phyloP scores from a whole-genome alignment of 2,888 invertebrate species.

The Caenorhabditis wallacei region DNA sequence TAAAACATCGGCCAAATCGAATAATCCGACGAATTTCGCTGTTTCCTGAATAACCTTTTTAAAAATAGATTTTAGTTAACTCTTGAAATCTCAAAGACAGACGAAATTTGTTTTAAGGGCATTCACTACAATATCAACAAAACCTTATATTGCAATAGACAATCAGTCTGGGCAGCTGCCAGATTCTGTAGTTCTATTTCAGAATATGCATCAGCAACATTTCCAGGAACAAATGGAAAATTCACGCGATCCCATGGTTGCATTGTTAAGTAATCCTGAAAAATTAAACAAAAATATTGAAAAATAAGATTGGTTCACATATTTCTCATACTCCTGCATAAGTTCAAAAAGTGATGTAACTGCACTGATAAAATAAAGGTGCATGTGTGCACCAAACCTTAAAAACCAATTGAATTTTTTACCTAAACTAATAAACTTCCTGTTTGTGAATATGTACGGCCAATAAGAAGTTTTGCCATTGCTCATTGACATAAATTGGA shows the following conservation, averaged over 20 bases:
- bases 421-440: too few species aligned
- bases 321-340: slow-evolving; percentile 64
- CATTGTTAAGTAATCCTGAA: slow-evolving; percentile 64
- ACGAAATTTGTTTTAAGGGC: too few species aligned
- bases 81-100: too few species aligned
- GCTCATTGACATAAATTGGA: slow-evolving; percentile 69
- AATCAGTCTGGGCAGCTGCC: slow-evolving; percentile 70
- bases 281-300: background rate
- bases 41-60: slow-evolving; percentile 56
- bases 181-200: slow-evolving; percentile 71
- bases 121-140: too few species aligned
- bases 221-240: slow-evolving; percentile 37
- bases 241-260: slow-evolving; percentile 68
- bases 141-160: slow-evolving; percentile 70
- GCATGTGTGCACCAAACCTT: slow-evolving; percentile 68
- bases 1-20: slow-evolving; percentile 71
- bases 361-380: slow-evolving; percentile 66
- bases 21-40: slow-evolving; percentile 65
- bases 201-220: slow-evolving; percentile 59
- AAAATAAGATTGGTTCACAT: slow-evolving; percentile 32
- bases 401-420: too few species aligned
- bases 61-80: background rate
- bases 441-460: slow-evolving; percentile 68
- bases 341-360: slow-evolving; percentile 66
- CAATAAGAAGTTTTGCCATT: slow-evolving; percentile 70